These are phyloP conservation scores for Drosophila suzukii DNA, from an alignment of 1,140 invertebrate species.

Conservation along the genomic window DNA sequence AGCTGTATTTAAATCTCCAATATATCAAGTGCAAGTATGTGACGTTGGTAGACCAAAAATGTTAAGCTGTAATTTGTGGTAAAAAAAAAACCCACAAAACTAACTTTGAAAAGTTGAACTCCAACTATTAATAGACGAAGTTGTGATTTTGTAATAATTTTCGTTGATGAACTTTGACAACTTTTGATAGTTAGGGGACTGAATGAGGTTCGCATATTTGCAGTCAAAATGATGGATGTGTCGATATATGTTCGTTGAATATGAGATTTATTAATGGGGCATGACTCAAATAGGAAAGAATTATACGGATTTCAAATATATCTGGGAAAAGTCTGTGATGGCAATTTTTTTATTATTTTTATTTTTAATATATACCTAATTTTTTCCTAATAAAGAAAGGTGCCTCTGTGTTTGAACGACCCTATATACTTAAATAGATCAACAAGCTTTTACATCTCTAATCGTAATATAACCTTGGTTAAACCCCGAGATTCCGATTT, in stretches of 20 bases:
- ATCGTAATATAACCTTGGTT: neutral
- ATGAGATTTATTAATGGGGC: neutral
- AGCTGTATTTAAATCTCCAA: conserved; percentile 27
- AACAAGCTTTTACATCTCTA: too few relatives aligned
- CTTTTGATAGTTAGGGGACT: conserved; percentile 18
- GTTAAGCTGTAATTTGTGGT: conserved; percentile 49
- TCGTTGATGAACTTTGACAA: conserved; percentile 43
- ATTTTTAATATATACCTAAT: too few relatives aligned
- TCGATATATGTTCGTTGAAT: neutral
- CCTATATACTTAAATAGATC: neutral
- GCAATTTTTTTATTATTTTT: too few relatives aligned
- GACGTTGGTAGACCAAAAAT: conserved; percentile 14
- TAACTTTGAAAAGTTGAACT: conserved; percentile 41
- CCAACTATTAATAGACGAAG: conserved; percentile 9
- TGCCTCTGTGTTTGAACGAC: too few relatives aligned
- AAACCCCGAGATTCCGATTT: neutral
- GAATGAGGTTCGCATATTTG: neutral
- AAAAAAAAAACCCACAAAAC: conserved; percentile 29
- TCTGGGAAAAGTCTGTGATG: too few relatives aligned
- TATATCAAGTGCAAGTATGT: conserved; percentile 19
- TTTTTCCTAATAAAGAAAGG: too few relatives aligned
- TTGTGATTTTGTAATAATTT: conserved; percentile 46
- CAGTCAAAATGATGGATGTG: conserved; percentile 24
- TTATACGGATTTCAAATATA: too few relatives aligned
- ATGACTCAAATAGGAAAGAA: neutral